Base-by-base conservation (phyloP, 2,888 invertebrate species). In the Cephus pygmeus region DNA sequence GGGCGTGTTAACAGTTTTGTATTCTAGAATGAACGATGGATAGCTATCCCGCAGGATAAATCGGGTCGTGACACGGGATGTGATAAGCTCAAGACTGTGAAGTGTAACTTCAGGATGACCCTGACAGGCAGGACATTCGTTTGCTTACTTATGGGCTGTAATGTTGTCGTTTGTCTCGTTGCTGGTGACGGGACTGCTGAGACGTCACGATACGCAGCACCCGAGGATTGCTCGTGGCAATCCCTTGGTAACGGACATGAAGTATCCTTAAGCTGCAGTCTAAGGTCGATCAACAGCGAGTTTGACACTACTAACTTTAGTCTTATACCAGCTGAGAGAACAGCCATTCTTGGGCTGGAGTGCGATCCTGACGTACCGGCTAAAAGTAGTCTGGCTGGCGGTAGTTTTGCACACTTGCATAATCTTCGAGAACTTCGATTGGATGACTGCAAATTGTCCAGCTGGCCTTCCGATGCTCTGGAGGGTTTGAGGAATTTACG, bases 241-340 rank as follows among this genome's bases (percentile, higher is more conserved):
- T 93, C 94, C n/a, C 93, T 93, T 75, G 92, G 93, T 79, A 92
- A 93, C 73, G 91, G 90, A 56, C 95, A 95, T 85, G 96, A 97
- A 91, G 96, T 97, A 81, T 94, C 96, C 30, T 93, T 97, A 82
- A 95, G 95, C 80, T 97, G 97, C 92, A 95, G 95, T 90, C 93
- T 97, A 83, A 93, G 96, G 81, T 96, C 97, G 76, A 96, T 97
- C 88, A 96, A 97, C 92, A 96, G 96, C 92, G 97, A 97, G 91
- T 96, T 96, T 88, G 97, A 97, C 90, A 96, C 96, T 73, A 97
- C 97, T 68, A 97, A 97, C 92, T 97, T 97, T 90, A 96, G 96
- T 92, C 96, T 96, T 77, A 96, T 97, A 81, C 96, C 97, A 73
- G 94, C 96, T 23, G 96, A 97, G 89, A 95, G 96, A 89, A 97